phyloP scores from a whole-genome alignment of 2,113 vertebrate species.

The Callaeas wilsoni region DNA sequence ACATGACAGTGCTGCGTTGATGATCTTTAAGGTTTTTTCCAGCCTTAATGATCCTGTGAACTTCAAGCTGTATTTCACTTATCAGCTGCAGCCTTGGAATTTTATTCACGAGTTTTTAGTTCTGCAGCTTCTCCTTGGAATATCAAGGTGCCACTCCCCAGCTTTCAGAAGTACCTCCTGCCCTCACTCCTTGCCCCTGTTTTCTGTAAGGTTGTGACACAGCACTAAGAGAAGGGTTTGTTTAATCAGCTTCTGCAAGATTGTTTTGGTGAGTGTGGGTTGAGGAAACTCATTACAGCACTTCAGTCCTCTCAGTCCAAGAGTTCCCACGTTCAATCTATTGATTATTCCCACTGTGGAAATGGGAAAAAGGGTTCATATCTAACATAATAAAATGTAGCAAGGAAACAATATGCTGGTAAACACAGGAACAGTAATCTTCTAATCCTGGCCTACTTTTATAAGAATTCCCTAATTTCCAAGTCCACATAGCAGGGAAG shows the following conservation, averaged over 20 bases:
- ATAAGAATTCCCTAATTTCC: neutral
- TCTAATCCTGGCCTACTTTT: neutral
- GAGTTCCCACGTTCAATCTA: neutral
- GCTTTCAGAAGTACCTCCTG: neutral
- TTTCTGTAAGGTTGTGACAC: neutral
- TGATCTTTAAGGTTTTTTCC: neutral
- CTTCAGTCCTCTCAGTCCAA: neutral
- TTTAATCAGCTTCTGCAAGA: neutral
- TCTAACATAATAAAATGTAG: neutral
- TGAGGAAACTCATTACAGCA: neutral
- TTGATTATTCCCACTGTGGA: neutral
- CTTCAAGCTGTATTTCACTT: neutral
- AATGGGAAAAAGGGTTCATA: neutral
- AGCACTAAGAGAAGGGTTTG: neutral
- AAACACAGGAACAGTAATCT: neutral
- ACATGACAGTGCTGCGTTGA: neutral
- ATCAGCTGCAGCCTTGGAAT: neutral
- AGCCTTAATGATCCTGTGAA: neutral
- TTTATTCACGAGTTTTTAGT: neutral
- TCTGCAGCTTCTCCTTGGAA: neutral
- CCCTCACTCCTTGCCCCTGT: neutral
- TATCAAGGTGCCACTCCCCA: neutral
- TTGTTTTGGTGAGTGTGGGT: neutral
- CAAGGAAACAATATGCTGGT: neutral
- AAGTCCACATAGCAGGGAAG: neutral